These are phyloP conservation scores for Cirrhinus mrigala DNA, from an alignment of 2,797 vertebrate genomes.

Conservation along the genomic window DNA sequence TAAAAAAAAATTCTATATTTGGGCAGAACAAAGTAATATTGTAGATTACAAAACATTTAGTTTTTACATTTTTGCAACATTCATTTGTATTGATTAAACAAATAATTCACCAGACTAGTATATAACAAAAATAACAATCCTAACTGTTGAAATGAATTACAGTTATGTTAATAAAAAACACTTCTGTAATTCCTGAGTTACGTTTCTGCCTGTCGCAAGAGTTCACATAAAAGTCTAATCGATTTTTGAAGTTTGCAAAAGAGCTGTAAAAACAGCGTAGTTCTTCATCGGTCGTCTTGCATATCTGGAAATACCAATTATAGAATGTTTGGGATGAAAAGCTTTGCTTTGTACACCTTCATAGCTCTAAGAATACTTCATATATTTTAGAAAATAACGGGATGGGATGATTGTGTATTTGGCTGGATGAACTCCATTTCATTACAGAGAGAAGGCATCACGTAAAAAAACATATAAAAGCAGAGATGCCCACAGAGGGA, in stretches of 20 bases:
- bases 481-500: conserved; percentile 69
- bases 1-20: neutral
- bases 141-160: neutral
- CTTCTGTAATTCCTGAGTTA: neutral
- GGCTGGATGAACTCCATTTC: neutral
- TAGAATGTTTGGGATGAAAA: neutral
- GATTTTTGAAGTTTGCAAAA: neutral
- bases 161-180: neutral
- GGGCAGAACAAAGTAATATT: neutral
- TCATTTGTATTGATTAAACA: neutral
- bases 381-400: no score
- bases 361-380: neutral
- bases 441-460: conserved; percentile 33
- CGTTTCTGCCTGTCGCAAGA: neutral
- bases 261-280: neutral
- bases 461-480: conserved; percentile 52
- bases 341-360: neutral
- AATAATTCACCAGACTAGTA: neutral
- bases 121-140: neutral
- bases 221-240: neutral
- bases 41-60: neutral
- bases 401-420: neutral
- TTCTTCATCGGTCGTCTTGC: neutral
- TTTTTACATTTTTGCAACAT: neutral
- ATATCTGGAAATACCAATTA: neutral